Conservation (phyloP, 2,113 vertebrate species). For the Toxotes jaculatrix region DNA sequence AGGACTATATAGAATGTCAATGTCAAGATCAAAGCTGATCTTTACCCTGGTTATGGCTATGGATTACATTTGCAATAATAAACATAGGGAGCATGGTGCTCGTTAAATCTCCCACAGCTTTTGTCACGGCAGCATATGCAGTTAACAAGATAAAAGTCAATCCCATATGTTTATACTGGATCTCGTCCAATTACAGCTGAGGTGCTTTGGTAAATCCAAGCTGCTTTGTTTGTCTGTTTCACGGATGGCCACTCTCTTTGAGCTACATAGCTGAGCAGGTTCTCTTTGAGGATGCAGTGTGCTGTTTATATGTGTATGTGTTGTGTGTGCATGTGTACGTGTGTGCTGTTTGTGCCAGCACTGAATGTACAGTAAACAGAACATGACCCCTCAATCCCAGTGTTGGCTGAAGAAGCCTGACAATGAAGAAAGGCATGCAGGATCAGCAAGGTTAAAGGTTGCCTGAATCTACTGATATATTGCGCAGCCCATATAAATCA, state of each 20-base stretch:
- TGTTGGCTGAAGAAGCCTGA: conserved; percentile 3
- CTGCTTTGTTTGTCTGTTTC: conserved; percentile 50
- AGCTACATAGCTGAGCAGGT: conserved; percentile 20
- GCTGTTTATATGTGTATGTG: conserved; percentile 9
- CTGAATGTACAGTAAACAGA: conserved; percentile 54
- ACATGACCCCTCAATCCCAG: background rate
- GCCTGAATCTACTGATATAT: background rate
- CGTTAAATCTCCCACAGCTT: conserved; percentile 12
- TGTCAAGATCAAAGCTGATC: conserved; percentile 24
- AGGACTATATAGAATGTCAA: background rate
- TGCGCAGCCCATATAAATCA: background rate
- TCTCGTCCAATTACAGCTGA: conserved; percentile 37
- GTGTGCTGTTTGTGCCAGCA: conserved; percentile 11
- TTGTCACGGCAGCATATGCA: conserved; percentile 22
- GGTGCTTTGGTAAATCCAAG: conserved; percentile 10
- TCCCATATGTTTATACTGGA: conserved; percentile 50
- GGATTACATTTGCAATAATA: conserved; percentile 23
- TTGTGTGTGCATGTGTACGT: conserved; percentile 7
- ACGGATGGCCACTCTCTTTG: conserved; percentile 30
- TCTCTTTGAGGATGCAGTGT: conserved; percentile 12
- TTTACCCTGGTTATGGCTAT: background rate
- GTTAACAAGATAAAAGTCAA: conserved; percentile 55
- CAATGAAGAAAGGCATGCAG: background rate
- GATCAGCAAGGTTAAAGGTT: conserved; percentile 6
- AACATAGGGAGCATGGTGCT: background rate